Conservation (phyloP, 2,797 vertebrate genomes). For the Perodicticus potto region DNA sequence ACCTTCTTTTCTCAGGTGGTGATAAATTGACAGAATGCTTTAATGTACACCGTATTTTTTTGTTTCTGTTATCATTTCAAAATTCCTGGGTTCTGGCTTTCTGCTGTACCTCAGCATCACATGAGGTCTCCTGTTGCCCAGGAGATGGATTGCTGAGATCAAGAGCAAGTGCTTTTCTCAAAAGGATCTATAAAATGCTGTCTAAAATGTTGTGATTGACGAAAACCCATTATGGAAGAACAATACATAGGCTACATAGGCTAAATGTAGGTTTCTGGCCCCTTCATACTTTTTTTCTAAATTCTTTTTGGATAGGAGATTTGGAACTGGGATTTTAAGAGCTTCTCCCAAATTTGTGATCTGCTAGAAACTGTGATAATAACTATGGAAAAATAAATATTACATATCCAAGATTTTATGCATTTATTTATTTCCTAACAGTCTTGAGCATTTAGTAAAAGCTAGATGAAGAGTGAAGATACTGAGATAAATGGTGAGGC, state of each 20-base stretch:
- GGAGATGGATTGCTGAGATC: background rate
- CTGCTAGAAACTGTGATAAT: background rate
- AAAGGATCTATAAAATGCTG: constrained; percentile 58
- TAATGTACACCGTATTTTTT: background rate
- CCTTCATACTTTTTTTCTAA: background rate
- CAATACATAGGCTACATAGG: background rate
- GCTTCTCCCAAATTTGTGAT: too few species aligned
- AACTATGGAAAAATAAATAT: constrained; percentile 32
- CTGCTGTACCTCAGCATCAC: background rate
- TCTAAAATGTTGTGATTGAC: constrained; percentile 62
- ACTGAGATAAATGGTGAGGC: background rate
- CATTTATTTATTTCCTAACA: background rate
- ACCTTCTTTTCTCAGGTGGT: background rate
- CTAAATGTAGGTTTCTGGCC: background rate
- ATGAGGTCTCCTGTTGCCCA: fast-evolving
- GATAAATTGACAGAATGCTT: background rate
- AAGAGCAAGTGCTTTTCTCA: constrained; percentile 49
- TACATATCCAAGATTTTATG: background rate
- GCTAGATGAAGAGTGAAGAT: background rate
- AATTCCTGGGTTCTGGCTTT: background rate
- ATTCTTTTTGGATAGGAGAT: background rate
- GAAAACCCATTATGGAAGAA: constrained; percentile 26
- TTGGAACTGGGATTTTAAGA: constrained; percentile 20
- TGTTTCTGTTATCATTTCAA: background rate
- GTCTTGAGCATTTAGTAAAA: background rate